A percentile compares a stretch with the other conserved stretches of the same genome.
Evolutionary conservation across 1,140 invertebrate genomes (phyloP).

Genomic region (Bombus pascuorum): DNA sequence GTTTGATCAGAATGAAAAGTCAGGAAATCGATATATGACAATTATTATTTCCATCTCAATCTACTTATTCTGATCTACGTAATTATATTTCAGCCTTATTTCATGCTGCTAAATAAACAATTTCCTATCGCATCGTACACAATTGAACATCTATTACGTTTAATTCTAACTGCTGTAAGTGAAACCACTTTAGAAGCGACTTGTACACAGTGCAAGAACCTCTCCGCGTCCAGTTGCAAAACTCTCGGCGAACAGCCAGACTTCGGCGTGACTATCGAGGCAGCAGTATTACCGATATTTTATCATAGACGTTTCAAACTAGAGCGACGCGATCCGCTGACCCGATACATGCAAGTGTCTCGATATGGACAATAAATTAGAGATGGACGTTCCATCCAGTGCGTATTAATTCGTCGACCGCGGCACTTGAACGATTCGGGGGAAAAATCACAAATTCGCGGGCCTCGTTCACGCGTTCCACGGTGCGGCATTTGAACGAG

Average conservation of each 20-base stretch:
- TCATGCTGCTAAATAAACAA: too few relatives aligned
- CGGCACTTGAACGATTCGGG: too few relatives aligned
- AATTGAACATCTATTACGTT: not conserved
- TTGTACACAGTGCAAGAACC: not conserved
- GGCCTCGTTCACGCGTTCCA: too few relatives aligned
- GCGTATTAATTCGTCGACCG: conserved; percentile 33
- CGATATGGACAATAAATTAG: conserved; percentile 36
- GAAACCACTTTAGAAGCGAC: not conserved
- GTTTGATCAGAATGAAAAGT: too few relatives aligned
- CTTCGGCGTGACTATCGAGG: not conserved
- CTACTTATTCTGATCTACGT: too few relatives aligned
- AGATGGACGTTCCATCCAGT: not conserved
- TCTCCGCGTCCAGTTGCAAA: not conserved
- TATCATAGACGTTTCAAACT: conserved; percentile 16
- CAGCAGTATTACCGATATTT: not conserved
- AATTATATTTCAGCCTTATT: too few relatives aligned
- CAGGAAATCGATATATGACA: too few relatives aligned
- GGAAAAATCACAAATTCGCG: too few relatives aligned
- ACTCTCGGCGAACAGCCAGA: not conserved
- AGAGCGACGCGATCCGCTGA: conserved; percentile 10
- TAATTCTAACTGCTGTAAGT: not conserved
- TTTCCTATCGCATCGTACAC: too few relatives aligned
- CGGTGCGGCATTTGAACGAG: too few relatives aligned
- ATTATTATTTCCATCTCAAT: not conserved
- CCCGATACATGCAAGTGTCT: not conserved